Conservation (phyloP, 2,797 vertebrate genomes). For the Denticeps clupeoides region DNA sequence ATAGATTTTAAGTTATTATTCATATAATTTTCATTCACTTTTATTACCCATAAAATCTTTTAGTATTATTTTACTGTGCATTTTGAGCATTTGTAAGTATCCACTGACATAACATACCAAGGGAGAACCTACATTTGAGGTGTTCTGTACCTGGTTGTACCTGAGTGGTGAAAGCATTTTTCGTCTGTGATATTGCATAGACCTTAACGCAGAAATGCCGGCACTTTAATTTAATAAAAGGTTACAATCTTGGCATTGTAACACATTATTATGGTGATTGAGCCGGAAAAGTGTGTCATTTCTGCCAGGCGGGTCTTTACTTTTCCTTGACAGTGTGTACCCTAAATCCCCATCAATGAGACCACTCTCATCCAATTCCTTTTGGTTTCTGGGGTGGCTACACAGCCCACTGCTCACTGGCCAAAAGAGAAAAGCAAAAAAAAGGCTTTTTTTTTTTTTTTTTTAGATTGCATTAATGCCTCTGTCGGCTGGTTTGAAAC, state of each 20-base stretch:
- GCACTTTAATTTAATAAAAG: slow-evolving; percentile 62
- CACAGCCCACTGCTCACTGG: not conserved
- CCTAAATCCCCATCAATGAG: slow-evolving; percentile 43
- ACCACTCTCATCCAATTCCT: slow-evolving; percentile 45
- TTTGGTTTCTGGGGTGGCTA: slow-evolving; percentile 42
- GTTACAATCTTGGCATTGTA: slow-evolving; percentile 57
- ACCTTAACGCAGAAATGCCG: slow-evolving; percentile 45
- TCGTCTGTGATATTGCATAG: slow-evolving; percentile 56
- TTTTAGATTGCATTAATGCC: slow-evolving; percentile 18
- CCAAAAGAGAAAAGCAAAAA: slow-evolving; percentile 27
- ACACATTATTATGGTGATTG: slow-evolving; percentile 58
- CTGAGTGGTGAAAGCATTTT: no score
- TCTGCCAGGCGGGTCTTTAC: slow-evolving; percentile 52
- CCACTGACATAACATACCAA: no score
- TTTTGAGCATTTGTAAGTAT: no score
- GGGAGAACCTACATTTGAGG: no score
- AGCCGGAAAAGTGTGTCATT: slow-evolving; percentile 27
- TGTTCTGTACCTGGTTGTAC: no score
- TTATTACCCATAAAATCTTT: no score
- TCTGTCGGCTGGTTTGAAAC: not conserved
- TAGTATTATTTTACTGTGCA: no score
- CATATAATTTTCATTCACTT: no score
- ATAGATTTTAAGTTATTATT: no score
- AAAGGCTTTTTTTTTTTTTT: slow-evolving; percentile 34
- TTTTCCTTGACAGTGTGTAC: slow-evolving; percentile 54